phyloP scores from a whole-genome alignment of 2,797 vertebrate species.

The Girardinus metallicus region DNA sequence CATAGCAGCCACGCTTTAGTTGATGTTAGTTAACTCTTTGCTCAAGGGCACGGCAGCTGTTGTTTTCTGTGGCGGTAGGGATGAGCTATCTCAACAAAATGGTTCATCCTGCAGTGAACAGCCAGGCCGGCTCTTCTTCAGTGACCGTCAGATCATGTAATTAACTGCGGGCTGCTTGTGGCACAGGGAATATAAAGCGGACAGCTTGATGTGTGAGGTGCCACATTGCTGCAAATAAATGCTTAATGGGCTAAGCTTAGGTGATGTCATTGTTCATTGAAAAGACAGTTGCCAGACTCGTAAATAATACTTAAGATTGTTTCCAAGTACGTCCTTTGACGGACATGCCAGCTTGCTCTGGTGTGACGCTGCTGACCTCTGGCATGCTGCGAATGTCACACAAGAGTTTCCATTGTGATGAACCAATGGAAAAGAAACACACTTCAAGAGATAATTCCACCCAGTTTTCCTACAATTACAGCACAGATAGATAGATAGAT shows the following conservation, averaged over 20 bases:
- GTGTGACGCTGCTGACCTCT: slow-evolving; percentile 63
- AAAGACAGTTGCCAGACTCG: slow-evolving; percentile 70
- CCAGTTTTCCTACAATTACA: slow-evolving; percentile 37
- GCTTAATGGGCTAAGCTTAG: slow-evolving; percentile 78
- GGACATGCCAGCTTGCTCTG: slow-evolving; percentile 63
- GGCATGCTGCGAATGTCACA: slow-evolving; percentile 74
- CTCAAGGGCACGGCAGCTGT: slow-evolving; percentile 76
- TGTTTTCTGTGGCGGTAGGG: slow-evolving; percentile 40
- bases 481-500: not conserved
- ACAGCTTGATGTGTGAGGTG: slow-evolving; percentile 83
- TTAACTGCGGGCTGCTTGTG: slow-evolving; percentile 56
- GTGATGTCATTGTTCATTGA: slow-evolving; percentile 81
- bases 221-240: slow-evolving; percentile 81
- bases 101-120: slow-evolving; percentile 25
- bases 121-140: slow-evolving; percentile 49
- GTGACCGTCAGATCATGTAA: slow-evolving; percentile 62
- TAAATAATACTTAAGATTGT: slow-evolving; percentile 84
- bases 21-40: slow-evolving; percentile 54
- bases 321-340: slow-evolving; percentile 77
- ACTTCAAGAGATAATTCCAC: slow-evolving; percentile 29
- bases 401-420: slow-evolving; percentile 72
- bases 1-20: not conserved
- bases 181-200: slow-evolving; percentile 54
- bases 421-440: slow-evolving; percentile 41
- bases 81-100: slow-evolving; percentile 16